A percentile compares a stretch with the other conserved stretches of the same genome.
These are phyloP conservation scores for Elysia chlorotica DNA, from an alignment of 1,140 invertebrate species.

Conservation along the genomic window DNA sequence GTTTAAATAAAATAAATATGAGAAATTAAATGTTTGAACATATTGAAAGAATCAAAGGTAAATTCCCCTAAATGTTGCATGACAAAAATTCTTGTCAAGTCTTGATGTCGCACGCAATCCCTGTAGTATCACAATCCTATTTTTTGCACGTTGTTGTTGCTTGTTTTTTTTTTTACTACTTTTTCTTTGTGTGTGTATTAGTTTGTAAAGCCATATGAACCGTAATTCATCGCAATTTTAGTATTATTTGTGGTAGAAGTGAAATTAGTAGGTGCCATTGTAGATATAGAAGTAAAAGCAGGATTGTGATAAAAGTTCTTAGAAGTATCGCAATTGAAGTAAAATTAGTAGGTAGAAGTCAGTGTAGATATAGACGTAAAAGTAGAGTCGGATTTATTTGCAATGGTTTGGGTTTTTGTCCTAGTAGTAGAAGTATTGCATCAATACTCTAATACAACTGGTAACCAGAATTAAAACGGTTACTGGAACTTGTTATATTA, in stretches of 20 bases:
- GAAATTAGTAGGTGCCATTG: background rate
- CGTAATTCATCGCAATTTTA: background rate
- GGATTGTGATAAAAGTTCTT: background rate
- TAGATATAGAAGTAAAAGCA: background rate
- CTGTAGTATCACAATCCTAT: background rate
- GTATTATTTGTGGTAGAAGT: background rate
- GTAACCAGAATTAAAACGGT: too few species aligned
- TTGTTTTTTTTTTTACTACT: too few species aligned
- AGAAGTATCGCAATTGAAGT: background rate
- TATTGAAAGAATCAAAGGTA: too few species aligned
- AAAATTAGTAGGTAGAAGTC: background rate
- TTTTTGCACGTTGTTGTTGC: background rate
- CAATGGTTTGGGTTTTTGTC: background rate
- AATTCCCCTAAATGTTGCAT: background rate
- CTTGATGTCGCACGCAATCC: background rate
- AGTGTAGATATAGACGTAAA: background rate
- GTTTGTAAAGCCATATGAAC: too few species aligned
- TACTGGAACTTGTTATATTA: too few species aligned
- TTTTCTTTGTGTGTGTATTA: background rate
- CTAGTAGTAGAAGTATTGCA: background rate
- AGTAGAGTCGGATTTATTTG: background rate
- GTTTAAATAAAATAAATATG: too few species aligned
- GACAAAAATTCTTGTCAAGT: background rate
- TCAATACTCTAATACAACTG: too few species aligned
- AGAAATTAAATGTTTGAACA: too few species aligned